A percentile compares a stretch with the other conserved stretches of the same genome.
Evolutionary conservation across 2,797 vertebrate genomes (phyloP).

Genomic region (Propithecus deckenii): DNA sequence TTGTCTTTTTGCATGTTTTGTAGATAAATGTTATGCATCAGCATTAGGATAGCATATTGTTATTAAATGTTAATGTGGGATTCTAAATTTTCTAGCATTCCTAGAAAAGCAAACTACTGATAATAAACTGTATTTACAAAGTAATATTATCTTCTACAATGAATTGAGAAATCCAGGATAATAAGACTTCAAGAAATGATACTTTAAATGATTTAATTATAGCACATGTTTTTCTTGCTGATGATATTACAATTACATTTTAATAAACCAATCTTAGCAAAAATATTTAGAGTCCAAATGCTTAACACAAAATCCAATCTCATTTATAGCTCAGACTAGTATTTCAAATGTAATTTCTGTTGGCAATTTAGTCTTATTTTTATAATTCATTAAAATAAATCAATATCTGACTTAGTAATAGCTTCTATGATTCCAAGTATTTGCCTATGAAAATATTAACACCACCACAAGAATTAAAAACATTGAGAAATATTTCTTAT

Average conservation of each 20-base stretch:
- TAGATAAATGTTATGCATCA: neutral
- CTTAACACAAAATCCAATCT: conserved; percentile 53
- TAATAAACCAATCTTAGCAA: conserved; percentile 50
- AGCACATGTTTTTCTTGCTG: conserved; percentile 24
- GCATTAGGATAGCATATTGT: neutral
- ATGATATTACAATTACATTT: conserved; percentile 67
- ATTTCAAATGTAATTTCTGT: conserved; percentile 26
- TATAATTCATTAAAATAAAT: conserved; percentile 43
- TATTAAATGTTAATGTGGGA: conserved; percentile 13
- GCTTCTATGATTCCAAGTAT: neutral
- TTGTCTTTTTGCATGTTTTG: neutral
- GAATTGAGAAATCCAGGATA: conserved; percentile 49
- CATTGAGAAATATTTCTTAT: neutral
- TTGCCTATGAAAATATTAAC: neutral
- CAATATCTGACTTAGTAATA: neutral
- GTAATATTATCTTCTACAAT: conserved; percentile 11
- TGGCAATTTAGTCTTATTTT: conserved; percentile 8
- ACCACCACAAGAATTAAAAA: neutral
- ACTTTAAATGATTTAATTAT: conserved; percentile 67
- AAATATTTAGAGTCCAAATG: conserved; percentile 45
- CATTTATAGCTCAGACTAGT: conserved; percentile 7
- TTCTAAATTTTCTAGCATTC: conserved; percentile 49
- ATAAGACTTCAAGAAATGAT: conserved; percentile 47
- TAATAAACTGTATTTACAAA: conserved; percentile 48
- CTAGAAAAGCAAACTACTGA: conserved; percentile 25